Percentiles rank a stretch among this genome's conserved stretches.
Conservation (phyloP, 2,797 vertebrate species). For the Lepilemur septentrionalis region DNA sequence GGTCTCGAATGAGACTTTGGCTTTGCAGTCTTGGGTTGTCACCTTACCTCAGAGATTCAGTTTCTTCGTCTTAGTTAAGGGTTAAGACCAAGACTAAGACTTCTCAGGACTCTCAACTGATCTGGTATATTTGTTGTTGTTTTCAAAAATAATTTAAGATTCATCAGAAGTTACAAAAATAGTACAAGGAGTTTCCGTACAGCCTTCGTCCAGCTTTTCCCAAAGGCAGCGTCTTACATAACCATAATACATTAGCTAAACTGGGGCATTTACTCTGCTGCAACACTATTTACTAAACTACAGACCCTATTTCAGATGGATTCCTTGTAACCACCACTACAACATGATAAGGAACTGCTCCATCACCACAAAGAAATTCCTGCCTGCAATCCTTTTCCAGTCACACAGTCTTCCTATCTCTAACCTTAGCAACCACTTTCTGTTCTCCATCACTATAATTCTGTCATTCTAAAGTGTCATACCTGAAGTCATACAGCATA, state of each 20-base stretch:
- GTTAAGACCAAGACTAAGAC: background rate
- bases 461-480: background rate
- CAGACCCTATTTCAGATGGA: background rate
- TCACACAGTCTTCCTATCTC: background rate
- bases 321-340: background rate
- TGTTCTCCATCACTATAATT: background rate
- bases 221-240: background rate
- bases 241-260: background rate
- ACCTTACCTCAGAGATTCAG: background rate
- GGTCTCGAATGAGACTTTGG: background rate
- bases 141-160: slow-evolving; percentile 2
- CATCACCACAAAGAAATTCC: background rate
- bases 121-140: background rate
- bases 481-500: background rate
- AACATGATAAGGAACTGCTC: background rate
- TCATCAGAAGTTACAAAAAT: slow-evolving; percentile 1
- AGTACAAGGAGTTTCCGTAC: background rate
- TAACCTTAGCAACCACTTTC: background rate
- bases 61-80: background rate
- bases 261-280: background rate
- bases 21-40: background rate
- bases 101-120: background rate
- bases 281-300: background rate
- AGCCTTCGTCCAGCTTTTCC: background rate
- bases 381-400: background rate